These are phyloP conservation scores for Microcebus jonahi DNA, from an alignment of 2,113 vertebrate genomes.

Conservation along the genomic window DNA sequence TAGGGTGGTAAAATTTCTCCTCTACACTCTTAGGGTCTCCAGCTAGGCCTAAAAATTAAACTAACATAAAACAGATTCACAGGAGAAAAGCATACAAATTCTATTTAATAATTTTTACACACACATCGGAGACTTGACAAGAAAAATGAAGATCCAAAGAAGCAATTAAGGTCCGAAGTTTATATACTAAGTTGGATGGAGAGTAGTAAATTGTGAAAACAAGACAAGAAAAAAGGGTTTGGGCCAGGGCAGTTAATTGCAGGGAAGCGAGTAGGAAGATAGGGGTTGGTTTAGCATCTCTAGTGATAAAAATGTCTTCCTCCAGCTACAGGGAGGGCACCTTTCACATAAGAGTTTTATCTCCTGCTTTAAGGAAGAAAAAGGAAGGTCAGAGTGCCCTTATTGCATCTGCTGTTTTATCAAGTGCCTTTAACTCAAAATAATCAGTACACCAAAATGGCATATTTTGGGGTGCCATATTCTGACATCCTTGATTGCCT, in stretches of 20 bases:
- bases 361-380: neutral
- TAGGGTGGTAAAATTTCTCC: neutral
- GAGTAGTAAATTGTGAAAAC: neutral
- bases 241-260: neutral
- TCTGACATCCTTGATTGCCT: neutral
- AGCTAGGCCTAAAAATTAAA: neutral
- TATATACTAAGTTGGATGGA: neutral
- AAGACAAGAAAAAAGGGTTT: neutral
- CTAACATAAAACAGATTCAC: neutral
- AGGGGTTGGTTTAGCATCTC: neutral
- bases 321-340: neutral
- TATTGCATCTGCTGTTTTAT: neutral
- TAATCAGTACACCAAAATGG: neutral
- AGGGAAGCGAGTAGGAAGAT: neutral
- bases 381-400: neutral
- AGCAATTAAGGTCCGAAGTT: neutral
- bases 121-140: neutral
- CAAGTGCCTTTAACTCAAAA: conserved; percentile 1
- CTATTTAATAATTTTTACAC: neutral
- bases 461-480: neutral
- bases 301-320: neutral
- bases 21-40: neutral
- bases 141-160: neutral
- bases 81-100: neutral
- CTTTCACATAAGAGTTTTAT: neutral